Evolutionary conservation across 2,888 invertebrate genomes (phyloP), one percentile per base, ranked within the genome.

Genomic region (Mimas tiliae): DNA sequence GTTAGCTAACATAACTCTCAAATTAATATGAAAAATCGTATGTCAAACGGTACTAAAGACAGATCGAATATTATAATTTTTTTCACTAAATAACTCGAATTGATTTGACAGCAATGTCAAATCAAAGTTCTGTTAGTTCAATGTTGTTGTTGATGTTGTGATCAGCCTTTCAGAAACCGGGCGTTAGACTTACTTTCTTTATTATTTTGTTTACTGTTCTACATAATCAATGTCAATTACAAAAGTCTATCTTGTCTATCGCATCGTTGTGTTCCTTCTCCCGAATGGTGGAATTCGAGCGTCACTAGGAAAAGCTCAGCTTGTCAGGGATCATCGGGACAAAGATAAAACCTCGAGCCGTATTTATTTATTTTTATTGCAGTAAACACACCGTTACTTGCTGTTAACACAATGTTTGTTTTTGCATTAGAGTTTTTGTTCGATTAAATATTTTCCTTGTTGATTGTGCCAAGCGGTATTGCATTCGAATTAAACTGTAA

Each of bases 371-470:
- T 19, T 55, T 55, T 34, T 34, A 38, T 16, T 19, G 38, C 58
- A 58, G 58, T 42, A 38, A 58, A 42, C 19, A 42, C 11, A 19
- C 19, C 42, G 34, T 55, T 38, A 34, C 55, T 38, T 38, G 0
- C 34, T 4, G 55, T 55, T 38, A 19, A 33, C 0, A 9, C 19
- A 38, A 19, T n/a, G 19, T 58, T 11, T 58, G 12, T 0, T 16
- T 55, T 16, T 21, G 58, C 19, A 21, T 58, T 19, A 9, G 19
- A 58, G 55, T 58, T 58, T 58, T 58, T 38, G 12, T 58, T 6
- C 16, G 16, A 6, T 42, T 12, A 19, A 21, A 58, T 19, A 19
- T 58, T 42, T 55, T 58, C 58, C 42, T 38, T 34, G 16, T 9
- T 42, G 38, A 21, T 16, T 58, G 42, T 38, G 19, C 6, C 19